These are phyloP conservation scores for Alethe castanea DNA, from an alignment of 2,113 vertebrate species.

Conservation along the genomic window DNA sequence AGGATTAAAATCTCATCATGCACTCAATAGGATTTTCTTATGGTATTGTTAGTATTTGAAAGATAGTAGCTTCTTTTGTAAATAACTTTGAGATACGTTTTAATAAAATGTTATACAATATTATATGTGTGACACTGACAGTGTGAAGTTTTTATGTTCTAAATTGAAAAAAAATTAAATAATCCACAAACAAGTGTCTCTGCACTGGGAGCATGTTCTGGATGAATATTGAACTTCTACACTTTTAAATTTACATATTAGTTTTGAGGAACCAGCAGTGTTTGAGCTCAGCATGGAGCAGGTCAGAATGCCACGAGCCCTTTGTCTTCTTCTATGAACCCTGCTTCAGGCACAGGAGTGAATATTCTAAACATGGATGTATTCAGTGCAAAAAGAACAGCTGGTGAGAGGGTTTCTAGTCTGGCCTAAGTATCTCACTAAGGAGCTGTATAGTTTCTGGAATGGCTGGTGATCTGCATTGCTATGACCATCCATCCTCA, in stretches of 20 bases:
- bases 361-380: not conserved
- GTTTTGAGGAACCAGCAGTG: not conserved
- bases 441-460: not conserved
- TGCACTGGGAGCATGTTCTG: not conserved
- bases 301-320: not conserved
- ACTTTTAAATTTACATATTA: not conserved
- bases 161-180: not conserved
- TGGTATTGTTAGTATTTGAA: not conserved
- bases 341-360: not conserved
- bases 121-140: not conserved
- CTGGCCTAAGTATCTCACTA: not conserved
- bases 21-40: not conserved
- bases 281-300: not conserved
- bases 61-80: not conserved
- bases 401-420: not conserved
- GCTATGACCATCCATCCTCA: not conserved
- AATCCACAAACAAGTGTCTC: not conserved
- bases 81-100: not conserved
- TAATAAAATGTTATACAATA: not conserved
- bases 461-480: accelerated
- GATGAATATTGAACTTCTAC: not conserved
- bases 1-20: not conserved
- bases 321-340: not conserved
- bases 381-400: not conserved
- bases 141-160: not conserved